These are phyloP conservation scores for Agriopis marginaria DNA, from an alignment of 2,888 invertebrate genomes.

Conservation along the genomic window DNA sequence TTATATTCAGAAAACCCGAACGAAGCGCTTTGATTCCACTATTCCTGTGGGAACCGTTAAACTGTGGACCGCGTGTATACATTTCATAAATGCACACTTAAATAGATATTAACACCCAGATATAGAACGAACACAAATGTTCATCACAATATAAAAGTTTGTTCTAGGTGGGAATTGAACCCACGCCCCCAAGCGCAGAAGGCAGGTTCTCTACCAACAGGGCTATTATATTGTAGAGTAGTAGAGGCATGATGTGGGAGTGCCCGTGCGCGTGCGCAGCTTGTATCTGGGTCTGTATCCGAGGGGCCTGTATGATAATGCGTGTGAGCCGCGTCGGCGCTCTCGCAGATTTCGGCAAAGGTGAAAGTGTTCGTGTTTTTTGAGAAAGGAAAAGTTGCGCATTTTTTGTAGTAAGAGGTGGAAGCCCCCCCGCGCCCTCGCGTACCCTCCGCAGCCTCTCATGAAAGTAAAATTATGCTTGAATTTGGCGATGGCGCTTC, in stretches of 20 bases:
- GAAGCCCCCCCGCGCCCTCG: slow-evolving; percentile 29
- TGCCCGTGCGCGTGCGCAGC: background rate
- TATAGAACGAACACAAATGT: too few species aligned
- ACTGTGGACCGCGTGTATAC: too few species aligned
- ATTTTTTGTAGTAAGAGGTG: slow-evolving; percentile 76
- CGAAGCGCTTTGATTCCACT: too few species aligned
- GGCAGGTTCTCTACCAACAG: too few species aligned
- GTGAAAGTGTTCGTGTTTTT: slow-evolving; percentile 83
- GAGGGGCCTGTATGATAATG: slow-evolving; percentile 48
- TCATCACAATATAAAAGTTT: too few species aligned
- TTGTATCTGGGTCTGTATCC: background rate
- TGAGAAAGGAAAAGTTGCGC: slow-evolving; percentile 84
- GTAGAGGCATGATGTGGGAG: background rate
- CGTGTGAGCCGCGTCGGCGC: slow-evolving; percentile 52
- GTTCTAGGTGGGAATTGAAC: too few species aligned
- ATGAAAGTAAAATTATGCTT: slow-evolving; percentile 76
- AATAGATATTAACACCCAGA: too few species aligned
- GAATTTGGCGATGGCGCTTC: slow-evolving; percentile 21
- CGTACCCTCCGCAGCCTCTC: slow-evolving; percentile 44
- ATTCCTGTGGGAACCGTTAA: too few species aligned
- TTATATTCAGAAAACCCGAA: too few species aligned
- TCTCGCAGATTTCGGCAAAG: slow-evolving; percentile 74
- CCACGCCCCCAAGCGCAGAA: too few species aligned
- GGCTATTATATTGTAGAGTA: background rate
- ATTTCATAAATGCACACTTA: too few species aligned